These are phyloP conservation scores for Tipula unca DNA, from an alignment of 2,888 invertebrate genomes.

Conservation along the genomic window DNA sequence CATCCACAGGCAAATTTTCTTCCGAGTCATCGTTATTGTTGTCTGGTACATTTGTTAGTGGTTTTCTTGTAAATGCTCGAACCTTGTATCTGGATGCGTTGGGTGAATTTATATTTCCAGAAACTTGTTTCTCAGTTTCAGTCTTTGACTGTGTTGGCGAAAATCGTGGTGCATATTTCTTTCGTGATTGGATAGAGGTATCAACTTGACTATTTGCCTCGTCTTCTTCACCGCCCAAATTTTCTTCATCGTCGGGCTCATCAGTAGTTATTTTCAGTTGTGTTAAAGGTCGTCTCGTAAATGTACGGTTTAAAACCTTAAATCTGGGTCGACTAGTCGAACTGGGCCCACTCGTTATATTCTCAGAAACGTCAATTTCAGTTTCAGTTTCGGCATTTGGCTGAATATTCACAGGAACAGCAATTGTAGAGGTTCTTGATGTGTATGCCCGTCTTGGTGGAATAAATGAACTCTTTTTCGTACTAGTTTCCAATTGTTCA, in stretches of 20 bases:
- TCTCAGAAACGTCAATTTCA: background rate
- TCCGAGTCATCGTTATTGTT: background rate
- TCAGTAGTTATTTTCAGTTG: background rate
- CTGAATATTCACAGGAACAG: background rate
- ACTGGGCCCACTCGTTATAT: background rate
- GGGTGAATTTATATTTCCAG: background rate
- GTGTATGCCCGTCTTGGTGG: background rate
- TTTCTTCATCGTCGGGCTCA: background rate
- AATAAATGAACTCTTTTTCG: background rate
- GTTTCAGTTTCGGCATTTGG: background rate
- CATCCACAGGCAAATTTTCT: background rate
- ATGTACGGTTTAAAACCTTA: background rate
- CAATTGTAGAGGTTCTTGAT: background rate
- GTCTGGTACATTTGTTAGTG: too few species aligned
- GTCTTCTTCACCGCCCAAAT: background rate
- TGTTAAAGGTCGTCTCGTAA: background rate
- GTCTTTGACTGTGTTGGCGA: background rate
- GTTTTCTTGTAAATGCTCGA: too few species aligned
- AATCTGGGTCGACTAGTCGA: background rate
- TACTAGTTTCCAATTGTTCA: background rate
- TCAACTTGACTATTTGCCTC: background rate
- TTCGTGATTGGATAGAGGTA: background rate
- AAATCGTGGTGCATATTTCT: background rate
- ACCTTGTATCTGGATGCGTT: background rate
- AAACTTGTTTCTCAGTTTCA: background rate